Base-by-base conservation (phyloP, 2,113 vertebrate genomes). In the Phyllostomus discolor region DNA sequence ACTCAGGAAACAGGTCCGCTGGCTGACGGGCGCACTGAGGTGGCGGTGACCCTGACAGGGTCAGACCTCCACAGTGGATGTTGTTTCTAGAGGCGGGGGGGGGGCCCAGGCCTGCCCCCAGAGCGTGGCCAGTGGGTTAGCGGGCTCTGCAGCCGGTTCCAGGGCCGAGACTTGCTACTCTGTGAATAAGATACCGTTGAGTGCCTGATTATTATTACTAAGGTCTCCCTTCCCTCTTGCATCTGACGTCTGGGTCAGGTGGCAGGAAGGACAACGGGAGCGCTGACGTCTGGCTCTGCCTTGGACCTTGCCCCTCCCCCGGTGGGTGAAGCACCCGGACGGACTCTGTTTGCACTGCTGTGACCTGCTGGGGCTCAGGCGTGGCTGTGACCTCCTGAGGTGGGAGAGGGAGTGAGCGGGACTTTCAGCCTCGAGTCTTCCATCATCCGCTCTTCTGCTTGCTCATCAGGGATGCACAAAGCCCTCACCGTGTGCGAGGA, bases 41-140 rank as follows among this genome's bases (percentile, higher is more conserved):
- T 8, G 41, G 41, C 14, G 50, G 31, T 22, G 43, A 20, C 11
- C 46, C 28, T 43, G 1, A 12, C n/a, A n/a, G n/a, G 10, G 6
- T 38, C 31, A 54, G 66, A 7, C 5, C 7, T n/a, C 35, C 6
- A 0, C 7, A 17, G 14, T 33, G 5, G 41, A 9, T 33, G 0
- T 0, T 8, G 2, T 28, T 79, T 67, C 31, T 38, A 3, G 11
- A 38, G 43, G 41, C 15, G n/a, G 43, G 50, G 43, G 41, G 15
- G n/a, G 43, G 50, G 57, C 33, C 5, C 10, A 33, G 28, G 43
- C 31, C 10, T 14, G 14, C 46, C 20, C 48, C 12, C 11, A 3
- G n/a, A 4, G 43, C 38, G 54, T 0, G 5, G 43, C 62, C 78
- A 46, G 38, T 1, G 28, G 57, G 43, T 19, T 1, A 38, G 59